A percentile compares a stretch with the other conserved stretches of the same genome.
Conservation (phyloP, 2,113 vertebrate genomes). For the Brachyhypopomus occidentalis region DNA sequence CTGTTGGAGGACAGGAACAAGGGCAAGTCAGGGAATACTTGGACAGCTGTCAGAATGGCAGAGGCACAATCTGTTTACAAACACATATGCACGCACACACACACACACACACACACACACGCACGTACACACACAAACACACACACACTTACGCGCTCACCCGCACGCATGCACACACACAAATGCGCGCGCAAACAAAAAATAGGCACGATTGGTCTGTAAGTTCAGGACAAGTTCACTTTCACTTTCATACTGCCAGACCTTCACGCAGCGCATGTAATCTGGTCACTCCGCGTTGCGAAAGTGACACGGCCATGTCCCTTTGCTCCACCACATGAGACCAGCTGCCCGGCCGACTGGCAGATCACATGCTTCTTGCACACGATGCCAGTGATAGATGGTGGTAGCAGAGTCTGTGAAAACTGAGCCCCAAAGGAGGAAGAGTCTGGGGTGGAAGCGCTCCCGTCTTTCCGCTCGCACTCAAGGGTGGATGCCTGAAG, state of each 20-base stretch:
- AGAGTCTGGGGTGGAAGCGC: background rate
- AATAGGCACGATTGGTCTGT: background rate
- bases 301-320: background rate
- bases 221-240: background rate
- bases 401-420: slow-evolving; percentile 12
- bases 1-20: slow-evolving; percentile 52
- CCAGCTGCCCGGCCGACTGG: background rate
- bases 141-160: background rate
- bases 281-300: background rate
- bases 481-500: background rate
- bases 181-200: background rate
- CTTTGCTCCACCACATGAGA: background rate
- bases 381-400: background rate
- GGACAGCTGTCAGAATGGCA: background rate
- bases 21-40: slow-evolving; percentile 29
- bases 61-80: slow-evolving; percentile 10
- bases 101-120: background rate
- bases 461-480: slow-evolving; percentile 1
- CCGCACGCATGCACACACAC: background rate
- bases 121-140: background rate
- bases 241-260: background rate
- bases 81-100: background rate
- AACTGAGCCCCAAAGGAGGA: slow-evolving; percentile 24
- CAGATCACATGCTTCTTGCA: background rate
- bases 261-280: no score